Percentiles rank a stretch among this genome's conserved stretches.
Evolutionary conservation across 2,888 invertebrate genomes (phyloP).

Genomic region (Dromius quadrimaculatus): DNA sequence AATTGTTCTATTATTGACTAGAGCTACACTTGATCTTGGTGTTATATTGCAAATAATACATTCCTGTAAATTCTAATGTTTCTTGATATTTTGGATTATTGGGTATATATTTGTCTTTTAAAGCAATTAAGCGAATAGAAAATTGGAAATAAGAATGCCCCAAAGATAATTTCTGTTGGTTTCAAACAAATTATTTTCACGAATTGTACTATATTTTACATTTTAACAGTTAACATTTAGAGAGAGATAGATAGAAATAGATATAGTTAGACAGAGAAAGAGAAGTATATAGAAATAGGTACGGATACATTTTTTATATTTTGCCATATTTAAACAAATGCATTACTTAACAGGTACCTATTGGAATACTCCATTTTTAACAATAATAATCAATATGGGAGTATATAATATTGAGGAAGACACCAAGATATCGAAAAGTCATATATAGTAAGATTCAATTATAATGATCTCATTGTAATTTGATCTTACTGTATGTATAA

Average conservation of each 20-base stretch:
- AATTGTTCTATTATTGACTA: slow-evolving; percentile 37
- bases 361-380: slow-evolving; percentile 15
- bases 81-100: background rate
- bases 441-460: slow-evolving; percentile 8
- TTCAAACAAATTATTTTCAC: slow-evolving; percentile 6
- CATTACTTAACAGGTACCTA: slow-evolving; percentile 23
- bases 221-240: slow-evolving; percentile 11
- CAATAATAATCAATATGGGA: slow-evolving; percentile 1
- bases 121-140: slow-evolving; percentile 36
- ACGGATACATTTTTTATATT: slow-evolving; percentile 1
- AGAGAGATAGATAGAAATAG: background rate
- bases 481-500: too few relatives aligned
- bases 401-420: slow-evolving; percentile 20
- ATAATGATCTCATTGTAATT: background rate
- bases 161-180: slow-evolving; percentile 41
- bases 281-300: slow-evolving; percentile 4
- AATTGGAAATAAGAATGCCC: slow-evolving; percentile 37
- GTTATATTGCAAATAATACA: slow-evolving; percentile 19
- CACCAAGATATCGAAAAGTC: slow-evolving; percentile 21
- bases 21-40: slow-evolving; percentile 35
- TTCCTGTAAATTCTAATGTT: slow-evolving; percentile 5
- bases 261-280: slow-evolving; percentile 4
- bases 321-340: slow-evolving; percentile 15
- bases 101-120: slow-evolving; percentile 3
- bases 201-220: slow-evolving; percentile 18